These are phyloP conservation scores for Poecilia velifera DNA, from an alignment of 2,797 vertebrate species.

Conservation along the genomic window DNA sequence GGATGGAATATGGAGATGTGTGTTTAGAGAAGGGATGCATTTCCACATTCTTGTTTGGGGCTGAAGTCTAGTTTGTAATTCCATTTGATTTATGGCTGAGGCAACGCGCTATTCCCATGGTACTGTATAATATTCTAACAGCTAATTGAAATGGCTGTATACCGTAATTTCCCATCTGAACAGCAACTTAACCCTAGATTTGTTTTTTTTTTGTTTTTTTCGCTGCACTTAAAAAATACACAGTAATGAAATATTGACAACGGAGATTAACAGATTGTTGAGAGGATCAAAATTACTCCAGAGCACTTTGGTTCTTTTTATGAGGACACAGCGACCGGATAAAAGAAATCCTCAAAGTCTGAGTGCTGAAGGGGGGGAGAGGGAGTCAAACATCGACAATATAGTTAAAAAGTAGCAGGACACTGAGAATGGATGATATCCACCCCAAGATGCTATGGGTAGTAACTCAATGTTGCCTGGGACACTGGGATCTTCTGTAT, in stretches of 20 bases:
- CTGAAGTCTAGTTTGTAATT: conserved; percentile 57
- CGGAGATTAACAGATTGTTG: not conserved
- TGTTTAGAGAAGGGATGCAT: conserved; percentile 54
- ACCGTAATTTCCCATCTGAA: conserved; percentile 56
- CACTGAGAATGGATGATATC: not conserved
- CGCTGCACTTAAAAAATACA: not conserved
- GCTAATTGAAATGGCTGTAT: conserved; percentile 71
- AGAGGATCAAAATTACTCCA: not conserved
- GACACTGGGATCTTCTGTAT: not conserved
- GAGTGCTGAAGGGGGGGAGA: not conserved
- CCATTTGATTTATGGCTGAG: conserved; percentile 63
- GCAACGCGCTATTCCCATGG: conserved; percentile 37
- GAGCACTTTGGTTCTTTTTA: not conserved
- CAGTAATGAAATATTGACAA: not conserved
- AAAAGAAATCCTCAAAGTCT: not conserved
- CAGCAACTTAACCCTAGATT: not conserved
- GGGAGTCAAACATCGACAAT: not conserved
- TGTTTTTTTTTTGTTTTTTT: not conserved
- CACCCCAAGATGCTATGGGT: not conserved
- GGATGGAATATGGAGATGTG: conserved; percentile 56
- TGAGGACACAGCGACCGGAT: not conserved
- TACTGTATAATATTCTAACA: conserved; percentile 48
- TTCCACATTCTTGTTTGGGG: conserved; percentile 44
- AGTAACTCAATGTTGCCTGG: not conserved
- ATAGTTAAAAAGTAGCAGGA: not conserved